Conservation (phyloP, 1,140 invertebrate species). For the Pogonomyrmex californicus region DNA sequence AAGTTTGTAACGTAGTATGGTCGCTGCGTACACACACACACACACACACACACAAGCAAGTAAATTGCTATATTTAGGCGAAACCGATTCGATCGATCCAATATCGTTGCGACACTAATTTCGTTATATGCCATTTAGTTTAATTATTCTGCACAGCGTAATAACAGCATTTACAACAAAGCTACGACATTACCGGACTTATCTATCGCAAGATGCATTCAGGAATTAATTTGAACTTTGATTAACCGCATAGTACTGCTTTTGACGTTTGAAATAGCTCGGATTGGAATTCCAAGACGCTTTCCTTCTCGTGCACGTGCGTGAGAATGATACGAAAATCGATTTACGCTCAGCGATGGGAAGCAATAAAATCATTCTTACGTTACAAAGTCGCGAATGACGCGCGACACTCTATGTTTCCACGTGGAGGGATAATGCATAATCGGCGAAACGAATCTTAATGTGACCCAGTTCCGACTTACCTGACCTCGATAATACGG, state of each 20-base stretch:
- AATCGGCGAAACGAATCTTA: constrained; percentile 46
- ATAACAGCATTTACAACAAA: constrained; percentile 29
- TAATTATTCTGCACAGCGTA: constrained; percentile 37
- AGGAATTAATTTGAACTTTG: constrained; percentile 26
- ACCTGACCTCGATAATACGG: constrained; percentile 20
- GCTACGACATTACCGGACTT: neutral
- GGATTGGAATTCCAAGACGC: neutral
- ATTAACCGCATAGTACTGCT: constrained; percentile 7
- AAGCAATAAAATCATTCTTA: constrained; percentile 31
- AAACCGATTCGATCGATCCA: constrained; percentile 14
- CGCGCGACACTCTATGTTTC: constrained; percentile 14
- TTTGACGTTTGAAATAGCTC: neutral
- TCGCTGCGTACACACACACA: neutral
- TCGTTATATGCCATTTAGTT: constrained; percentile 43
- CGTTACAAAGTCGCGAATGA: neutral
- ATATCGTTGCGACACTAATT: constrained; percentile 33
- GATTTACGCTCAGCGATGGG: neutral
- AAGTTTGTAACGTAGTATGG: neutral
- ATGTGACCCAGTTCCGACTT: constrained; percentile 20
- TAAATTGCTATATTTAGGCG: constrained; percentile 50
- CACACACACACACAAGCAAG: neutral
- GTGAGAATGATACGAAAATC: neutral
- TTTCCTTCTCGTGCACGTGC: neutral
- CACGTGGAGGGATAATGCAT: neutral
- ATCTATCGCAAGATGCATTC: constrained; percentile 8